Base-by-base conservation (phyloP, 2,113 vertebrate species). In the Tragelaphus scriptus region DNA sequence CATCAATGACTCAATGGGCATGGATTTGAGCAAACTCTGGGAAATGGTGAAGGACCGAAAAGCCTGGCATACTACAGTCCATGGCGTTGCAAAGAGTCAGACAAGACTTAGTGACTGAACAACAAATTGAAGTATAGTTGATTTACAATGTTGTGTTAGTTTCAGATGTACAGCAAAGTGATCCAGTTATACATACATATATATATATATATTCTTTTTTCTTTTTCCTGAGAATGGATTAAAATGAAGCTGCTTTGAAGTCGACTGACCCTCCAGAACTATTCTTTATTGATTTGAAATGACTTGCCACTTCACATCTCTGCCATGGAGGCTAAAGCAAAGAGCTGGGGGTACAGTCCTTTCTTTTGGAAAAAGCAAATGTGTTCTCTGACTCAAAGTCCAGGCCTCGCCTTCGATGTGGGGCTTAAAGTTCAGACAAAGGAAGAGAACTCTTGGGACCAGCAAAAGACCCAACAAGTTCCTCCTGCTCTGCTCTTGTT, bases 341-440 rank as follows among this genome's bases (percentile, higher is more conserved):
- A 56, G 4, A 51, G 3, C 40, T 1, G 75, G 26, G 65, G 26
- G 10, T 32, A 81, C 21, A 53, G 5, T 8, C 58, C 17, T 90
- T 93, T 92, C 58, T 94, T 95, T 61, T 71, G 32, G 47, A 84
- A 95, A 94, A 96, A 92, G 59, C 17, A 94, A 92, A 85, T 9
- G 40, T 82, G 19, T 84, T 93, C 56, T 95, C 44, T 95, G 51
- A 92, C 77, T 51, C 63, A 82, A 85, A 85, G 77, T 23, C 84
- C 84, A 90, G 26, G 49, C 11, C 85, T 75, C 30, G 85, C 10
- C 30, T 93, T 77, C n/a, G 30, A 85, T 28, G 49, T 40, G 49
- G n/a, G 13, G 21, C 9, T 86, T 94, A 6, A 82, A 94, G 17
- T 36, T 28, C 47, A 68, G 36, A 84, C 91, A 65, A 93, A 95